These are phyloP conservation scores for Drosophila virilis DNA, from an alignment of 1,140 invertebrate species.

Conservation along the genomic window DNA sequence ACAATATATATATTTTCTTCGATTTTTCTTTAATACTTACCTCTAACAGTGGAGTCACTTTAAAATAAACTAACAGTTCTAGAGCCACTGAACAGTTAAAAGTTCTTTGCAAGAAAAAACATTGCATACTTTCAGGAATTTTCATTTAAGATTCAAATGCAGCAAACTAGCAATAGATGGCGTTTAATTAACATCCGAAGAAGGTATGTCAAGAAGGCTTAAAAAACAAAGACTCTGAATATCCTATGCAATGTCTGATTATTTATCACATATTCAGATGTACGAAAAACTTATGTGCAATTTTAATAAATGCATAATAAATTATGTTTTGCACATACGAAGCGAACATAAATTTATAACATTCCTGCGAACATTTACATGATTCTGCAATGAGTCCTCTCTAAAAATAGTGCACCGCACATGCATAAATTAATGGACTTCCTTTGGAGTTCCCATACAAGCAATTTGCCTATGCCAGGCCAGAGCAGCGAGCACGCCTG, in stretches of 20 bases:
- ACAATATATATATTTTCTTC: neutral
- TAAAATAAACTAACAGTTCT: neutral
- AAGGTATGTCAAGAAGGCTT: neutral
- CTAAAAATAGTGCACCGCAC: constrained; percentile 59
- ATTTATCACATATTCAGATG: neutral
- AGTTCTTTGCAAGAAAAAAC: neutral
- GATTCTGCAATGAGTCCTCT: constrained; percentile 23
- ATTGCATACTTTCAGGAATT: constrained; percentile 40
- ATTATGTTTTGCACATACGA: neutral
- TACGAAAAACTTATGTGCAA: neutral
- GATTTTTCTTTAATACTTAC: neutral
- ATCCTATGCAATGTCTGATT: neutral
- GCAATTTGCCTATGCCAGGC: constrained; percentile 12
- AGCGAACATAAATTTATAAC: neutral
- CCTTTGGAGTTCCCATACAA: constrained; percentile 10
- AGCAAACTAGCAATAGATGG: constrained; percentile 5
- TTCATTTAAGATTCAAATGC: neutral
- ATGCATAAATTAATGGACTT: constrained; percentile 64
- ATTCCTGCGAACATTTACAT: neutral
- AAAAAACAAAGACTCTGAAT: neutral
- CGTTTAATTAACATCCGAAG: neutral
- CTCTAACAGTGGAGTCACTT: neutral
- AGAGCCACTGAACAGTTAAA: neutral
- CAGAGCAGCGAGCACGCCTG: constrained; percentile 12
- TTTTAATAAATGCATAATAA: constrained; percentile 1